A percentile compares a stretch with the other conserved stretches of the same genome.
Evolutionary conservation across 2,113 vertebrate genomes (phyloP).

Genomic region (Nasalis larvatus): DNA sequence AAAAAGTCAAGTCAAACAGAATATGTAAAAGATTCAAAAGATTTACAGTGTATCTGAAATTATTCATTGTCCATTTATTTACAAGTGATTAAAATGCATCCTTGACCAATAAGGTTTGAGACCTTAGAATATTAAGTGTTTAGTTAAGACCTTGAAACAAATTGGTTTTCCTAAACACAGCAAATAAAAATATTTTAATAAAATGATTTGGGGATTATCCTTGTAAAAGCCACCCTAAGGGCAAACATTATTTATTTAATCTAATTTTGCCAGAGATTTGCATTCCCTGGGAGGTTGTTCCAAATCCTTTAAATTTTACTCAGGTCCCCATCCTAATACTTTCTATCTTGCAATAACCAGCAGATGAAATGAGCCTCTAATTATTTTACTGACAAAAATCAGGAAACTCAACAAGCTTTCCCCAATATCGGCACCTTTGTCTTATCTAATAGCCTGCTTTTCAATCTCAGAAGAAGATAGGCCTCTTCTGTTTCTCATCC

Average conservation of each 20-base stretch:
- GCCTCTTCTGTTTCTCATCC: background rate
- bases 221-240: background rate
- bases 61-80: background rate
- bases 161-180: background rate
- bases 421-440: background rate
- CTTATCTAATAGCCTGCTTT: background rate
- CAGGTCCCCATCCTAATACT: background rate
- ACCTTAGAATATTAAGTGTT: background rate
- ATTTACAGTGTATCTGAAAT: background rate
- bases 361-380: background rate
- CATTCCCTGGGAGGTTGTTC: background rate
- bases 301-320: background rate
- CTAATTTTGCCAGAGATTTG: background rate
- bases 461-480: background rate
- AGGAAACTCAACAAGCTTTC: background rate
- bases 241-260: background rate
- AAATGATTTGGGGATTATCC: background rate
- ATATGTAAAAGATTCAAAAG: background rate
- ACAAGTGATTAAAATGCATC: background rate
- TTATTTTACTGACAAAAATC: background rate
- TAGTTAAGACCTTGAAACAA: constrained; percentile 19
- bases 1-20: background rate
- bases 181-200: background rate
- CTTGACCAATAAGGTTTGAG: background rate
- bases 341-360: background rate